phyloP scores from a whole-genome alignment of 2,797 vertebrate species.

The Epinephelus coioides region DNA sequence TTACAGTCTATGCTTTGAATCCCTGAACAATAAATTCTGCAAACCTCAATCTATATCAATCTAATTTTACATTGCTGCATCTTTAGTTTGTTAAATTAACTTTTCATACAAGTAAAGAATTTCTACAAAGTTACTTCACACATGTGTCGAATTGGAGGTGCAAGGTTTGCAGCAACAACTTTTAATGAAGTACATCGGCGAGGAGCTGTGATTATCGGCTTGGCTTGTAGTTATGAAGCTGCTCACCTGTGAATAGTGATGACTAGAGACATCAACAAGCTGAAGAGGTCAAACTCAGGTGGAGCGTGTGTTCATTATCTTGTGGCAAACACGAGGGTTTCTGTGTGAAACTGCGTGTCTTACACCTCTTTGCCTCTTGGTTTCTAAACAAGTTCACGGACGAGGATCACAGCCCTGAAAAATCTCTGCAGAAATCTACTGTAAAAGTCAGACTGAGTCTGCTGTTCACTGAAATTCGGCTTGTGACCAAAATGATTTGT shows the following conservation, averaged over 20 bases:
- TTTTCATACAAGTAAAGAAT: too few relatives aligned
- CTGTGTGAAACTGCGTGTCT: slow-evolving; percentile 8
- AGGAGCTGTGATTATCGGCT: slow-evolving; percentile 8
- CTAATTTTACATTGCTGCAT: too few relatives aligned
- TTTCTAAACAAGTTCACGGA: neutral
- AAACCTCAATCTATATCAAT: too few relatives aligned
- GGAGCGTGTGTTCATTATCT: slow-evolving; percentile 36
- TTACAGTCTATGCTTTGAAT: too few relatives aligned
- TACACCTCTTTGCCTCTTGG: neutral
- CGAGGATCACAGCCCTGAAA: neutral
- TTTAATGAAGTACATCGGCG: slow-evolving; percentile 4
- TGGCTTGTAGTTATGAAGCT: slow-evolving; percentile 25
- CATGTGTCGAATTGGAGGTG: neutral
- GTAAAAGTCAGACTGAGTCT: neutral
- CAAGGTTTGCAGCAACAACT: neutral
- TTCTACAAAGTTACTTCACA: too few relatives aligned
- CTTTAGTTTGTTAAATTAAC: too few relatives aligned
- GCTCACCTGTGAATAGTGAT: slow-evolving; percentile 36
- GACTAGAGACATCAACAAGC: slow-evolving; percentile 9
- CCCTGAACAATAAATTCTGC: too few relatives aligned
- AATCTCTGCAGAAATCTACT: neutral
- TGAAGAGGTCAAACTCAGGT: slow-evolving; percentile 41
- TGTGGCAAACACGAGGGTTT: slow-evolving; percentile 28
- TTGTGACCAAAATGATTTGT: neutral
- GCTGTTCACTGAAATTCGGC: neutral